phyloP scores from a whole-genome alignment of 2,888 invertebrate species.

The Argynnis bischoffii region DNA sequence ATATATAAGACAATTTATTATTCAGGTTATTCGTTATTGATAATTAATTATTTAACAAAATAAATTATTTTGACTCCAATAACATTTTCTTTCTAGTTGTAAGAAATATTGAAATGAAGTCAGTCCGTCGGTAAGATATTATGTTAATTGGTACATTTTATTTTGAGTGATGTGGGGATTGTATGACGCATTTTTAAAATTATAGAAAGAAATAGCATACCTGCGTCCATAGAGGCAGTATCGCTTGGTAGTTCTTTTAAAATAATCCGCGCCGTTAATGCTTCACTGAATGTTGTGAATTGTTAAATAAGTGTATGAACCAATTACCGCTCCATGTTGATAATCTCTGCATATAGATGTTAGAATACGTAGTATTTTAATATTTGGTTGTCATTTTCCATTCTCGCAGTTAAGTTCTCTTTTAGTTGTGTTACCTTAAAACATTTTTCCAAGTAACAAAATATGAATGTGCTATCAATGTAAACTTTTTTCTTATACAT shows the following conservation, averaged over 20 bases:
- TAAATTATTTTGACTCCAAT: slow-evolving; percentile 59
- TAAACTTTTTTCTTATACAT: not conserved
- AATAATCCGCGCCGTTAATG: slow-evolving; percentile 20
- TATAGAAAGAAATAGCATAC: slow-evolving; percentile 8
- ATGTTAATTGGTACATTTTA: slow-evolving; percentile 21
- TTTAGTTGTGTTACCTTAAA: not conserved
- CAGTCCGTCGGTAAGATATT: slow-evolving; percentile 33
- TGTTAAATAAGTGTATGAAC: not conserved
- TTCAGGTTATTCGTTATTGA: slow-evolving; percentile 58
- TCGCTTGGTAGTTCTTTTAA: slow-evolving; percentile 26
- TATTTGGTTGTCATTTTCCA: slow-evolving; percentile 8
- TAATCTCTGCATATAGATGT: slow-evolving; percentile 33
- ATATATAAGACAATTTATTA: slow-evolving; percentile 59
- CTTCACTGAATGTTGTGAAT: slow-evolving; percentile 14
- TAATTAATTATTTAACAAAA: slow-evolving; percentile 47
- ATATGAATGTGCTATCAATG: slow-evolving; percentile 9
- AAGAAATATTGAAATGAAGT: slow-evolving; percentile 33
- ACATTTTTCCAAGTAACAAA: not conserved
- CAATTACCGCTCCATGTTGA: slow-evolving; percentile 23
- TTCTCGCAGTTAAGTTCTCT: not conserved
- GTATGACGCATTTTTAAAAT: slow-evolving; percentile 2
- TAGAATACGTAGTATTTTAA: slow-evolving; percentile 16
- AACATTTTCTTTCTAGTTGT: slow-evolving; percentile 52
- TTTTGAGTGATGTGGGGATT: slow-evolving; percentile 11
- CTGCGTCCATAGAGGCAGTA: slow-evolving; percentile 20